phyloP scores from a whole-genome alignment of 2,888 invertebrate genomes.

The Aphodius granarius region DNA sequence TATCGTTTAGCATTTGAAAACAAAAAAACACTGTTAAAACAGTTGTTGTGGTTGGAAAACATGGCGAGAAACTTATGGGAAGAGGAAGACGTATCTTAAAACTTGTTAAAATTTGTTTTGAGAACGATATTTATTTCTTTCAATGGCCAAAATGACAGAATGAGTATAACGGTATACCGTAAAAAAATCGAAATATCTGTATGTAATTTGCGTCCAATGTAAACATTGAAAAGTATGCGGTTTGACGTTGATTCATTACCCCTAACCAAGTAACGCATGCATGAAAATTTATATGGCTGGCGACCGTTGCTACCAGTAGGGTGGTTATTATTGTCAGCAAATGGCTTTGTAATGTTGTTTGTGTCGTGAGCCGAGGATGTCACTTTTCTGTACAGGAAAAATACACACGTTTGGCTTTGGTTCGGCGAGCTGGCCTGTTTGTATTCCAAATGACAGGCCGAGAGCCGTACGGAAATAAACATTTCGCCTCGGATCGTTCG shows the following conservation, averaged over 20 bases:
- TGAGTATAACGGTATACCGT: too few species aligned
- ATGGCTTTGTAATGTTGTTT: constrained; percentile 27
- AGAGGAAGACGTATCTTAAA: too few species aligned
- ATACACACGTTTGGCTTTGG: not conserved
- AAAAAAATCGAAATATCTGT: too few species aligned
- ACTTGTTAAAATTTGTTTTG: too few species aligned
- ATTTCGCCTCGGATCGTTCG: not conserved
- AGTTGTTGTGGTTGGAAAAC: too few species aligned
- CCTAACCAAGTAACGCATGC: not conserved
- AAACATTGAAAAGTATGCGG: not conserved
- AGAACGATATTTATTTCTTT: too few species aligned
- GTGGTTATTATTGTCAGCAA: constrained; percentile 27
- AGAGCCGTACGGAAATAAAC: not conserved
- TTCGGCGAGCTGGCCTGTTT: not conserved
- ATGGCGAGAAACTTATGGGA: too few species aligned
- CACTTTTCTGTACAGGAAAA: not conserved
- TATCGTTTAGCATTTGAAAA: too few species aligned
- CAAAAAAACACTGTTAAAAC: too few species aligned
- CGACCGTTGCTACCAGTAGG: not conserved
- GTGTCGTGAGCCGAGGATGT: not conserved
- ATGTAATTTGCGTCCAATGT: too few species aligned
- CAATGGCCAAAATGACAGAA: too few species aligned
- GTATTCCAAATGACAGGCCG: not conserved
- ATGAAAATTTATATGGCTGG: not conserved
- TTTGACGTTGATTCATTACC: not conserved